Percentiles rank a stretch among this genome's conserved stretches.
Conservation (phyloP, 2,888 invertebrate species). For the Drosophila pegasa region DNA sequence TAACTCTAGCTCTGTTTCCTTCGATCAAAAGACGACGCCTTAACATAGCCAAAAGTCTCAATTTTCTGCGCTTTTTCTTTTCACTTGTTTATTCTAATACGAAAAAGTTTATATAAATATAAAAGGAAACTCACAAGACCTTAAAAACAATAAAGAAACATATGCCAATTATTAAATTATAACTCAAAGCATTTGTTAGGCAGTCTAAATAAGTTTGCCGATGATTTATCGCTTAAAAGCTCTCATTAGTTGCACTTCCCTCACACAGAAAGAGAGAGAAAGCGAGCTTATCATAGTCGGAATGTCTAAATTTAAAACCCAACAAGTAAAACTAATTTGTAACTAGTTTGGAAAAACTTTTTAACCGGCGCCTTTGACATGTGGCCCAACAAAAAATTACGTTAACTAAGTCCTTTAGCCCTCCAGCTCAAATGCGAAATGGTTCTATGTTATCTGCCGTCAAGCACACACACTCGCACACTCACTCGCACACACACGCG, state of each 20-base stretch:
- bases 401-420: slow-evolving; percentile 73
- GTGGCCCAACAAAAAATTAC: slow-evolving; percentile 62
- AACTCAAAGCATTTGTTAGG: neutral
- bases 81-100: neutral
- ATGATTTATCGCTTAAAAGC: slow-evolving; percentile 40
- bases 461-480: slow-evolving; percentile 30
- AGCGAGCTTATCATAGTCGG: slow-evolving; percentile 35
- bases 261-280: neutral
- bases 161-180: slow-evolving; percentile 34
- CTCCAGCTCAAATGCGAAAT: slow-evolving; percentile 48
- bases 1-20: too few relatives aligned
- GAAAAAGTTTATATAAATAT: neutral
- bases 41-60: too few relatives aligned
- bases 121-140: neutral
- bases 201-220: slow-evolving; percentile 16
- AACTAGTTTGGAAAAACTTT: slow-evolving; percentile 65
- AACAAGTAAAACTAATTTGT: slow-evolving; percentile 72
- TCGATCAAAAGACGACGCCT: too few relatives aligned
- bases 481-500: slow-evolving; percentile 16
- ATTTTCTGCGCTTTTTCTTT: neutral
- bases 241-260: slow-evolving; percentile 37
- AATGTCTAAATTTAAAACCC: slow-evolving; percentile 30
- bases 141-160: neutral
- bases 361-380: slow-evolving; percentile 70
- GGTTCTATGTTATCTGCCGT: slow-evolving; percentile 64